phyloP scores from a whole-genome alignment of 2,113 vertebrate genomes.

The Bungarus multicinctus region DNA sequence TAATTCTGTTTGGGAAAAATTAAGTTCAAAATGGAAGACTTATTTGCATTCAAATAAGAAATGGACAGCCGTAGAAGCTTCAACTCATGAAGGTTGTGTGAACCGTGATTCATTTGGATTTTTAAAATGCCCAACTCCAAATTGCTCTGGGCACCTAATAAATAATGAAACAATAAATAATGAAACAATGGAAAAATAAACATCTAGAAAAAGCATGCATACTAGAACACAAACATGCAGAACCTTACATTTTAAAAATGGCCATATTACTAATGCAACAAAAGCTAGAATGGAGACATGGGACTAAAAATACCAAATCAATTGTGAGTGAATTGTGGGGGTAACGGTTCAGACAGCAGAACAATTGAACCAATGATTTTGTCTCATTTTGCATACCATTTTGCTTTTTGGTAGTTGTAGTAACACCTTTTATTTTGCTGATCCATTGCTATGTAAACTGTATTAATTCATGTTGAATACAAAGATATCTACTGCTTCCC shows the following conservation, averaged over 20 bases:
- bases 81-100: not conserved
- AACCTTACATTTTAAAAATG: not conserved
- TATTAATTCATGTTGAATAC: constrained; percentile 58
- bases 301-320: not conserved
- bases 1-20: not conserved
- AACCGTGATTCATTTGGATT: not conserved
- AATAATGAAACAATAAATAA: not conserved
- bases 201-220: not conserved
- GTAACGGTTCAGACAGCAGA: not conserved
- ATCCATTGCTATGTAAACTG: constrained; percentile 43
- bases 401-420: not conserved
- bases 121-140: not conserved
- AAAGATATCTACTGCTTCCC: constrained; percentile 52
- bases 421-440: constrained; percentile 21
- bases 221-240: not conserved
- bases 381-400: constrained; percentile 9
- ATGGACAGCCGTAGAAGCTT: not conserved
- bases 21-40: not conserved
- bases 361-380: not conserved
- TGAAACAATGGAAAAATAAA: not conserved
- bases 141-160: not conserved
- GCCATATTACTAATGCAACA: not conserved
- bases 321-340: not conserved
- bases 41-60: not conserved
- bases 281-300: not conserved